Conservation (phyloP, 2,113 vertebrate genomes). For the Eublepharis macularius region DNA sequence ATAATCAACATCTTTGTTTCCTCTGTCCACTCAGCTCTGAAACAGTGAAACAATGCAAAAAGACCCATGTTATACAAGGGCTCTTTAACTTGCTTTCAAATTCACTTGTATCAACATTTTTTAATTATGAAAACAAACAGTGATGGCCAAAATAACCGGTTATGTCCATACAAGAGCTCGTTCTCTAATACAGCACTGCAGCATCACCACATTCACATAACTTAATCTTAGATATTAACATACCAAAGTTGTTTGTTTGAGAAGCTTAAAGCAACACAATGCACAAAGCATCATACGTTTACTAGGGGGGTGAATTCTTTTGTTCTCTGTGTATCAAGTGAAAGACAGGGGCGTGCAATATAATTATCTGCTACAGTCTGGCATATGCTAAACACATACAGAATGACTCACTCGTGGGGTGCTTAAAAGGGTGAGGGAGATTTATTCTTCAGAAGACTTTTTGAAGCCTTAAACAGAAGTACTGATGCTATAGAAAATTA, state of each 20-base stretch:
- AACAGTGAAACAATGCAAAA: neutral
- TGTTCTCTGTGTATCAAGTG: neutral
- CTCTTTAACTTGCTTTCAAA: neutral
- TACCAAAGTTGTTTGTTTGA: neutral
- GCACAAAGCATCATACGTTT: accelerated
- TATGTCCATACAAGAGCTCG: neutral
- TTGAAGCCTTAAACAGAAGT: slow-evolving; percentile 4
- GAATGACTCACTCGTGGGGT: slow-evolving; percentile 47
- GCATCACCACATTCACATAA: neutral
- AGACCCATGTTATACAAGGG: neutral
- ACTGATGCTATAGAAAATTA: neutral
- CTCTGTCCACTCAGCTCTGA: neutral
- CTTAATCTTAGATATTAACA: neutral
- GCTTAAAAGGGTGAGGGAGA: neutral
- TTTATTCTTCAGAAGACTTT: slow-evolving; percentile 9
- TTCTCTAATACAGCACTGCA: neutral
- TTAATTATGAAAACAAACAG: neutral
- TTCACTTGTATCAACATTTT: neutral
- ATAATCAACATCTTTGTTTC: no score
- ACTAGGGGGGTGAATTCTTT: accelerated
- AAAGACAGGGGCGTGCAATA: neutral
- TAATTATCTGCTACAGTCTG: slow-evolving; percentile 21
- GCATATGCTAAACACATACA: slow-evolving; percentile 61
- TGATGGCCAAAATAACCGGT: neutral
- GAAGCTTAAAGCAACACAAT: neutral